Base-by-base conservation (phyloP, 2,113 vertebrate genomes). In the Paraplagusia blochii region DNA sequence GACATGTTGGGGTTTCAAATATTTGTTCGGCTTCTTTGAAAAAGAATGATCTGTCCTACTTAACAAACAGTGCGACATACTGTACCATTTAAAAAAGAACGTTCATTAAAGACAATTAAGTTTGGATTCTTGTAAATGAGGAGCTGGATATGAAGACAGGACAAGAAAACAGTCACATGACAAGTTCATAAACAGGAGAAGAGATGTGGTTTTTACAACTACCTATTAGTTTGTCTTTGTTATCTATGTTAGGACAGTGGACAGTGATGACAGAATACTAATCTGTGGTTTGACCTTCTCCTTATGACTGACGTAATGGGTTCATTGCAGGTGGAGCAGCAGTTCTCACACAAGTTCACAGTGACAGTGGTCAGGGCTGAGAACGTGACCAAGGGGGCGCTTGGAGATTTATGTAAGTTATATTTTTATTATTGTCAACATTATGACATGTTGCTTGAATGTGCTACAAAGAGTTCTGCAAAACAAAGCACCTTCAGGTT, bases 371-470 rank as follows among this genome's bases (percentile, higher is more conserved):
- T 91, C 60, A 80, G 79, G 64, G 97, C 97, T 44, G 92, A 93
- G 45, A 95, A 90, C 72, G 96, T 99, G 65, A 99, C 97, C 4
- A 99, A 99, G 75, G 97, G 96, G 66, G 86, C 93, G 0, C 88
- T 99, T 19, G 97, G 97, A 33, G 97, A 99, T 72, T 88, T 99
- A 85, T 81, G 95, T 99, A 84, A 97, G 97, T 96, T 1, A 2
- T 7, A 13, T 8, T 15, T 13, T 55, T 40, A 7, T n/a, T 14
- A 1, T 1, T 18, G 1, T 7, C n/a, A n/a, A n/a, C n/a, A n/a
- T n/a, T n/a, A n/a, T n/a, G n/a, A n/a, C n/a, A n/a, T n/a, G n/a
- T n/a, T n/a, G n/a, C n/a, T n/a, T n/a, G 22, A 39, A 3, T 39
- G 22, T 29, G 22, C 22, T 29, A 29, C 22, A 29, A 6, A 29